A percentile compares a stretch with the other conserved stretches of the same genome.
Evolutionary conservation across 2,113 vertebrate species (phyloP).

Genomic region (Pterocles orientalis): DNA sequence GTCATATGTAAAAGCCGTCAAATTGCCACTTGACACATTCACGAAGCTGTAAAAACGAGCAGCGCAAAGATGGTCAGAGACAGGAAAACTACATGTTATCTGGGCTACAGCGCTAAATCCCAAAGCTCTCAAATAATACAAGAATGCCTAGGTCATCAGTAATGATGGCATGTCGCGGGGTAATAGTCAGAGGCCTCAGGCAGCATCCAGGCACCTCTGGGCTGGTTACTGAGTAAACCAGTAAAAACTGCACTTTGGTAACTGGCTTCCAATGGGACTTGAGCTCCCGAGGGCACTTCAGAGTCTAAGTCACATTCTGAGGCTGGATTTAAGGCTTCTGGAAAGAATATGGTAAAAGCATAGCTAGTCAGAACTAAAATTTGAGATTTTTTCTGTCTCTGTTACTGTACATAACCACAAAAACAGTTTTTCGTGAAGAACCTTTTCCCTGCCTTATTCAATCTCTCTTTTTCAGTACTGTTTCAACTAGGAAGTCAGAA

Average conservation of each 20-base stretch:
- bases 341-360: not conserved
- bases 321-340: not conserved
- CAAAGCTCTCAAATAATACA: not conserved
- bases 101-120: not conserved
- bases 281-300: not conserved
- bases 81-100: not conserved
- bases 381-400: not conserved
- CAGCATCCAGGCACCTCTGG: not conserved
- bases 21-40: conserved; percentile 24
- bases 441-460: not conserved
- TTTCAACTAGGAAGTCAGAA: not conserved
- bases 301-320: not conserved
- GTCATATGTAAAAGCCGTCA: conserved; percentile 50
- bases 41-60: conserved; percentile 57
- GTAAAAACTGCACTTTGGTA: not conserved
- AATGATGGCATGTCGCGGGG: not conserved
- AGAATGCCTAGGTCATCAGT: rapidly evolving
- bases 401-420: not conserved
- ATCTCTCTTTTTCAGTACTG: not conserved
- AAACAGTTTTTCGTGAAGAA: not conserved
- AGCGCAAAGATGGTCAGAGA: not conserved
- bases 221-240: not conserved
- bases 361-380: not conserved
- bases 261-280: not conserved
- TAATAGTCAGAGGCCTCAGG: not conserved